Evolutionary conservation across 2,797 vertebrate genomes (phyloP).

Genomic region (Ataeniobius toweri): DNA sequence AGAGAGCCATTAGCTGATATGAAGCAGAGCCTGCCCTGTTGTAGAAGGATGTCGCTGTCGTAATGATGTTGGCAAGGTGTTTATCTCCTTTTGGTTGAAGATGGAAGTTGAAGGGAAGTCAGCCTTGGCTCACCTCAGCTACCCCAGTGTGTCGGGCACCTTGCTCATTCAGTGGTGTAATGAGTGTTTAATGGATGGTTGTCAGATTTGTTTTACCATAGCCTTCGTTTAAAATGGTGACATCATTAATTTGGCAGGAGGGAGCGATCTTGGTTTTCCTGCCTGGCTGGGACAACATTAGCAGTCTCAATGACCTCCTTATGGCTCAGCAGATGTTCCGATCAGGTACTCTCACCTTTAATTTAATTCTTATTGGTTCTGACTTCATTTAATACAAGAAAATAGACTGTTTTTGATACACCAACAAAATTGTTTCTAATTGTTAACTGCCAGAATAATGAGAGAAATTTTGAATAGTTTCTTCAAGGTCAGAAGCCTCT

Average conservation of each 20-base stretch:
- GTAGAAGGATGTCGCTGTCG: conserved; percentile 15
- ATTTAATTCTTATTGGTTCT: not conserved
- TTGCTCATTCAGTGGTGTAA: conserved; percentile 22
- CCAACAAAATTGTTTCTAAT: not conserved
- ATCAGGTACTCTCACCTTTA: conserved; percentile 83
- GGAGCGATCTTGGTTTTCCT: conserved; percentile 97
- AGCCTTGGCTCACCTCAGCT: conserved; percentile 25
- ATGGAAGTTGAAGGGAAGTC: conserved; percentile 31
- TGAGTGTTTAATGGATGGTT: conserved; percentile 26
- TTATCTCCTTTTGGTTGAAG: conserved; percentile 19
- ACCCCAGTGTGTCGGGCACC: conserved; percentile 19
- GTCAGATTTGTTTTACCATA: conserved; percentile 6
- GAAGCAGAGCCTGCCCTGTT: conserved; percentile 18
- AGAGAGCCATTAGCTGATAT: conserved; percentile 25
- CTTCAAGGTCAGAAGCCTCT: too few relatives aligned
- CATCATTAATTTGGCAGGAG: conserved; percentile 80
- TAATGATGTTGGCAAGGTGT: conserved; percentile 30
- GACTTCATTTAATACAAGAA: not conserved
- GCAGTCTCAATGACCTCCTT: conserved; percentile 90
- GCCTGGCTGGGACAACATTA: conserved; percentile 98
- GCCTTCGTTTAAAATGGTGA: conserved; percentile 12
- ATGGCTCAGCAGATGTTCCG: conserved; percentile 95
- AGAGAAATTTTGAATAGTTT: too few relatives aligned
- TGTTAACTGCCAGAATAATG: not conserved
- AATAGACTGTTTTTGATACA: not conserved